These are phyloP conservation scores for Petrolisthes manimaculis DNA, from an alignment of 2,888 invertebrate genomes.

Conservation along the genomic window DNA sequence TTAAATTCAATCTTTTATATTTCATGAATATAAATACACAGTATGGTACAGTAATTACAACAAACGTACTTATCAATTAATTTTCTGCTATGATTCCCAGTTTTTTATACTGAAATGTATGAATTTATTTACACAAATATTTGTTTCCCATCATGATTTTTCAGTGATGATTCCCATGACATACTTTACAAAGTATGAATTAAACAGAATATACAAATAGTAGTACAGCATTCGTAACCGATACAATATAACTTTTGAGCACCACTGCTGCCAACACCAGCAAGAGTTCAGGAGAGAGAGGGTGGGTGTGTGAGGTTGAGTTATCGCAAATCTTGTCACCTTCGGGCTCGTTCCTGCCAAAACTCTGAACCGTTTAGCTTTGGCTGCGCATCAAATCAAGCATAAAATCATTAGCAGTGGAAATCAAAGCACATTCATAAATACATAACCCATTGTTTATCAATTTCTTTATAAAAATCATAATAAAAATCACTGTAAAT, in stretches of 20 bases:
- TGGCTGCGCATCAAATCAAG: slow-evolving; percentile 16
- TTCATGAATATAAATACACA: too few species aligned
- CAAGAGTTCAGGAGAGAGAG: slow-evolving; percentile 32
- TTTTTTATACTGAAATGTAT: not conserved
- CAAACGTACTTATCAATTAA: not conserved
- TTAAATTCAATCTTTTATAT: too few species aligned
- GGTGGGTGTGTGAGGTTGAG: slow-evolving; percentile 26
- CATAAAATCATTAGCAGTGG: slow-evolving; percentile 11
- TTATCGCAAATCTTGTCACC: slow-evolving; percentile 44
- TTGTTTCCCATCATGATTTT: too few species aligned
- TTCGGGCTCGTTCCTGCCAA: slow-evolving; percentile 34
- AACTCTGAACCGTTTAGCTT: slow-evolving; percentile 14
- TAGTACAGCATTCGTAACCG: too few species aligned
- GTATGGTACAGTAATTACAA: not conserved
- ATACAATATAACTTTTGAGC: not conserved
- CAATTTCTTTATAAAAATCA: slow-evolving; percentile 1
- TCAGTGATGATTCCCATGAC: too few species aligned
- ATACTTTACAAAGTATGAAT: too few species aligned
- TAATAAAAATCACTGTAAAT: not conserved
- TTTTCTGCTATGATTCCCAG: slow-evolving; percentile 8
- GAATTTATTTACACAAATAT: too few species aligned
- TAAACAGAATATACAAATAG: too few species aligned
- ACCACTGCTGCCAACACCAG: slow-evolving; percentile 21
- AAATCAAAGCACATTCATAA: not conserved
- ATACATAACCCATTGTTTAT: not conserved